Base-by-base conservation (phyloP, 2,888 invertebrate species). In the Oconnorella tubifera region DNA sequence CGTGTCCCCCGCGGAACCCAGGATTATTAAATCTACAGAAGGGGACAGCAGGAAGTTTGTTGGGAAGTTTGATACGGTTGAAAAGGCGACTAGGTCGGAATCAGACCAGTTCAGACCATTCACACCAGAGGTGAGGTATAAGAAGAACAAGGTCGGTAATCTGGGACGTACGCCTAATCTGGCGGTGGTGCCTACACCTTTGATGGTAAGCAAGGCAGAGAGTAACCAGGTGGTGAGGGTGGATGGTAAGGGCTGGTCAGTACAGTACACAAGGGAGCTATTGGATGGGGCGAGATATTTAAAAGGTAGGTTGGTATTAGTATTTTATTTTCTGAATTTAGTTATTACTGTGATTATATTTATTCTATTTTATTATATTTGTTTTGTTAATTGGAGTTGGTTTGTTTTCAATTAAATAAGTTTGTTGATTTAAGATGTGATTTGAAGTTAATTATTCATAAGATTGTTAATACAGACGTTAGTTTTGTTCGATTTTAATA, bases 61-160 rank as follows among this genome's bases (percentile, higher is more conserved):
- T 0, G 62, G 33, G 1, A 10, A 28, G 25, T 65, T 65, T 31
- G 50, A 27, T 2, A 29, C 29, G 1, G 29, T 4, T 25, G 29
- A 29, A 19, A 14, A 49, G 3, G 25, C 27, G 33, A 56, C 32
- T 14, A 49, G 64, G 25, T 58, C 48, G 25, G 40, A 29, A 3
- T 49, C 29, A 0, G 67, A 67, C 49, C 4, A n/a, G n/a, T 61
- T 56, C 32, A 27, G 6, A 2, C 67, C 67, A 14, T 40, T 67
- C n/a, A 67, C 64, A 10, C 62, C 64, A 2, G 53, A 61, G n/a
- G 51, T 62, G 6, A 23, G 67, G 29, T 67, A 33, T 14, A 2
- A 31, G 1, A 48, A 25, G 50, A 60, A 60, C 19, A 60, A 60
- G 31, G 50, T 60, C 25, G 29, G 10, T 3, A 49, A 60, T n/a